Evolutionary conservation across 2,797 vertebrate genomes (phyloP).

Genomic region (Haliaeetus vocifer): DNA sequence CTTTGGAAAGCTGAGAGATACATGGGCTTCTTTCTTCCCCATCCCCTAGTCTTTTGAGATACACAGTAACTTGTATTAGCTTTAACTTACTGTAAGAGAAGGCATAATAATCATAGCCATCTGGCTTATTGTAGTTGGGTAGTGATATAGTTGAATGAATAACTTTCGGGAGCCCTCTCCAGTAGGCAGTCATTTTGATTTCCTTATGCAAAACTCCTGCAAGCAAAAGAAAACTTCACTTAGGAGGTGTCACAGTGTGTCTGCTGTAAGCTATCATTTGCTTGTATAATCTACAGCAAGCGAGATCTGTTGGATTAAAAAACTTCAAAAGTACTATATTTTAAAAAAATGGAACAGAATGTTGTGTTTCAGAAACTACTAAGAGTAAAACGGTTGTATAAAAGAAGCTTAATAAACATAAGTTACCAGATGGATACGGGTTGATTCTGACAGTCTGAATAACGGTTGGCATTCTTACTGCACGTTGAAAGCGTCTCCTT

Average conservation of each 20-base stretch:
- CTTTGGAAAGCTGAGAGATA: not conserved
- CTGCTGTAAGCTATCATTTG: not conserved
- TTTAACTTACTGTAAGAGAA: conserved; percentile 86
- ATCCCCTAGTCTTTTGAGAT: not conserved
- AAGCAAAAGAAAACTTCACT: not conserved
- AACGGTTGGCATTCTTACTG: not conserved
- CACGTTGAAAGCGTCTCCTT: conserved; percentile 66
- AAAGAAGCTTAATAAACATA: not conserved
- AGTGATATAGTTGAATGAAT: conserved; percentile 85
- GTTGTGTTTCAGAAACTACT: not conserved
- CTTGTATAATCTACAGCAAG: not conserved
- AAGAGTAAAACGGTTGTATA: not conserved
- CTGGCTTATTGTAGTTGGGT: conserved; percentile 74
- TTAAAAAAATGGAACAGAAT: not conserved
- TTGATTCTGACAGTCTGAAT: conserved; percentile 65
- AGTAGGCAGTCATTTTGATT: conserved; percentile 67
- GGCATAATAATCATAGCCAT: conserved; percentile 87
- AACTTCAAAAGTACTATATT: not conserved
- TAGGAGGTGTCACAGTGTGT: not conserved
- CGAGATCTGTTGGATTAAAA: not conserved
- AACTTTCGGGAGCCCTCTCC: conserved; percentile 75
- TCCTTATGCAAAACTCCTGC: conserved; percentile 76
- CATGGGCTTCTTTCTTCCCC: not conserved
- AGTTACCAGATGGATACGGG: conserved; percentile 2
- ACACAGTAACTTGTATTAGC: not conserved